Base-by-base conservation (phyloP, 2,113 vertebrate genomes). In the Poeciliopsis occidentalis region DNA sequence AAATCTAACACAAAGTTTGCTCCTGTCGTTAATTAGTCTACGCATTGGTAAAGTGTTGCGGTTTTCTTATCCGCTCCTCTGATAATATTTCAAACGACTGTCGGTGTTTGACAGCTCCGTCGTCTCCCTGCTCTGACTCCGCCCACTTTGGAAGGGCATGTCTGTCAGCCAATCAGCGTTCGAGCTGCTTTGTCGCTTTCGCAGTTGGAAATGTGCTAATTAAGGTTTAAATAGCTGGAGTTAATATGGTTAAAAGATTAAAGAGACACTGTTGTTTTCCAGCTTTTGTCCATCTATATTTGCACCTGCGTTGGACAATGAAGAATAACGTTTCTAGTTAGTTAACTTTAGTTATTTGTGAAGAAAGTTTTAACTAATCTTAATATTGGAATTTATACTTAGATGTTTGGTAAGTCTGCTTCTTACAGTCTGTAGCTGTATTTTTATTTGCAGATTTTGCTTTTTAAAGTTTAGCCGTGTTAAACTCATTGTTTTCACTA, bases 41-140 rank as follows among this genome's bases (percentile, higher is more conserved):
- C 67, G 54, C 69, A 69, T 39, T 34, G 76, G 61, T 27, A 71
- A 71, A 73, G 71, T 39, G 29, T 32, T 60, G 19, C 60, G 65
- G 62, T 79, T 79, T 64, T 41, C 66, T 76, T 65, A 41, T 22
- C 60, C 75, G 72, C 71, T 69, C 8, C 47, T 67, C 24, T 65
- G 73, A 31, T 67, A 61, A 84, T 85, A 76, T 85, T 84, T 87
- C 88, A 80, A 76, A 37, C 57, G 89, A 22, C 27, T 85, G 78
- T 81, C 85, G 83, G 44, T 34, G 81, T 93, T 91, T 93, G 92
- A 93, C 92, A 93, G 90, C 87, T 90, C 81, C 44, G 76, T 75
- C 77, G 74, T 77, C 69, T 68, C 65, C 44, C 75, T 60, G 44
- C 44, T 17, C 44, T 64, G 1, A 1, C 32, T 44, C 80, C 85